These are phyloP conservation scores for Morone saxatilis DNA, from an alignment of 2,113 vertebrate genomes.

Conservation along the genomic window DNA sequence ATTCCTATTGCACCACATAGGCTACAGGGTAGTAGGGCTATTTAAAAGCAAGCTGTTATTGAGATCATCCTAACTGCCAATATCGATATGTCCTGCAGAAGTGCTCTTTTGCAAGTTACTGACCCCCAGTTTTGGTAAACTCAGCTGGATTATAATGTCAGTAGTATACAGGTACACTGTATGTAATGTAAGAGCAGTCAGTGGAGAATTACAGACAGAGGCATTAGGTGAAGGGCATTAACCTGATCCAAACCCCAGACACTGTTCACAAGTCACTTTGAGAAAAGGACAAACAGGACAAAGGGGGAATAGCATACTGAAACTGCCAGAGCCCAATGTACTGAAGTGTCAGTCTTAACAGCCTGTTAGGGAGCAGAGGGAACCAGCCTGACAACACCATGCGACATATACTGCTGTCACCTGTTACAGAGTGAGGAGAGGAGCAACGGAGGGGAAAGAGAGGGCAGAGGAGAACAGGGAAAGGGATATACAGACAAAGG, in stretches of 20 bases:
- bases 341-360: conserved; percentile 43
- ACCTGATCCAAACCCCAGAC: conserved; percentile 31
- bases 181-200: neutral
- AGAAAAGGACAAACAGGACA: conserved; percentile 48
- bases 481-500: neutral
- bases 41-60: neutral
- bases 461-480: conserved; percentile 10
- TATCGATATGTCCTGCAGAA: neutral
- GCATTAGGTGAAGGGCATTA: conserved; percentile 32
- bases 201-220: neutral
- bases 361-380: conserved; percentile 51
- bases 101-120: conserved; percentile 11
- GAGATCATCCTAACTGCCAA: neutral
- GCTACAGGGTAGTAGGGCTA: neutral
- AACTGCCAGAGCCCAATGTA: conserved; percentile 51
- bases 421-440: conserved; percentile 2
- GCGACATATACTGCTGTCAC: conserved; percentile 29
- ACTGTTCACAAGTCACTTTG: conserved; percentile 10
- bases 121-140: neutral
- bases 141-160: conserved; percentile 15
- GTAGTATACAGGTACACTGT: neutral
- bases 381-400: conserved; percentile 40
- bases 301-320: conserved; percentile 23
- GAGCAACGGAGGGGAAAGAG: conserved; percentile 1
- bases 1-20: neutral